Base-by-base conservation (phyloP, 2,888 invertebrate genomes). In the Trichopoda pennipes region DNA sequence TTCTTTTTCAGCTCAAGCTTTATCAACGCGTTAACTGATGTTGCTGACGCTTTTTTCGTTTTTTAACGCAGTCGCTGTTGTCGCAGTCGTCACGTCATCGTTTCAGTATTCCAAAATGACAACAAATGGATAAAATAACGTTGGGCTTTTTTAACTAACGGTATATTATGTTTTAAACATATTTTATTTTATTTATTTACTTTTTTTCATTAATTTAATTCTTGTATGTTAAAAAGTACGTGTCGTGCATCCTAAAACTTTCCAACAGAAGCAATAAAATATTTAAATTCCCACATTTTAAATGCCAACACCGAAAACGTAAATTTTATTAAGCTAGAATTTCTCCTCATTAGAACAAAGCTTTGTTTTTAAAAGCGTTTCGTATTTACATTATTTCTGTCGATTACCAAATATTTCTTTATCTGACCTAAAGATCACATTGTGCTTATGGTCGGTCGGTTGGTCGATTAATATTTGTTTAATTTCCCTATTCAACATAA, bases 321-420 rank as follows among this genome's bases (percentile, higher is more conserved):
- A 32, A 64, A 19, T 16, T 28, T 61, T 23, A 14, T 44, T 70
- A 28, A 12, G 44, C 17, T 9, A 72, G 58, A 79, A 79, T 58
- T 68, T 7, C 69, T 55, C 23, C 32, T 56, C 55, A 55, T 55
- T 4, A 21, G 9, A 19, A 19, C 12, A 28, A 16, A 10, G 8
- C 4, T 23, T 2, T 16, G 35, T 16, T 3, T 42, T 42, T 4
- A 2, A 8, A 28, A 55, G 42, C 21, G 17, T 28, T 28, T 49
- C 51, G 70, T 61, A 69, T 64, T 58, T 64, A 64, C 44, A 56
- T 38, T 16, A 32, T 56, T 73, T 73, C n/a, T n/a, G n/a, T n/a
- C 58, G 72, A 78, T 78, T 78, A 78, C 72, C 72, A 78, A 78
- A 78, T 60, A 78, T 78, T 78, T 78, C 72, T 78, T 73, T 73